Evolutionary conservation across 2,888 invertebrate species (phyloP).

Genomic region (Limnephilus rhombicus): DNA sequence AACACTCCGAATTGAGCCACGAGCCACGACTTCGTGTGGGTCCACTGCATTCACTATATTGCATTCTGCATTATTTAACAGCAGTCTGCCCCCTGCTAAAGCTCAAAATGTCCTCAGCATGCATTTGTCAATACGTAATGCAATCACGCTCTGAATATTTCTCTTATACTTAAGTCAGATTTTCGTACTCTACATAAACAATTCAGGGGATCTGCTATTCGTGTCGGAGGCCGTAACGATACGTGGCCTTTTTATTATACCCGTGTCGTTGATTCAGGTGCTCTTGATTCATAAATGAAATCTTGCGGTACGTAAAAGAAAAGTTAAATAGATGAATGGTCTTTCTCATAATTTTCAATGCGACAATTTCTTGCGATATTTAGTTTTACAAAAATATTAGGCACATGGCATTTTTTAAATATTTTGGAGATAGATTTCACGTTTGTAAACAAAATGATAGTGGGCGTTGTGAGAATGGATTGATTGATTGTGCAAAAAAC

Average conservation of each 20-base stretch:
- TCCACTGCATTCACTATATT: constrained; percentile 26
- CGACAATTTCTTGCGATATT: background rate
- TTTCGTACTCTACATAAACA: constrained; percentile 6
- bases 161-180: background rate
- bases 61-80: constrained; percentile 38
- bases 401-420: no score
- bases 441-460: background rate
- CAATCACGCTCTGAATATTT: constrained; percentile 24
- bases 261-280: background rate
- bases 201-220: background rate
- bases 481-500: background rate
- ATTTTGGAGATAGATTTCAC: background rate
- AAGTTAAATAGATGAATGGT: background rate
- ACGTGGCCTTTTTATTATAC: background rate
- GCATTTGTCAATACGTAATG: constrained; percentile 41
- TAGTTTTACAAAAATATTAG: background rate
- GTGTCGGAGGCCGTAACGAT: background rate
- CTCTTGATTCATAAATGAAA: background rate
- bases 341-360: background rate
- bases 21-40: constrained; percentile 12
- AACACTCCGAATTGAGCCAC: constrained; percentile 3
- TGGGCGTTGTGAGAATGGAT: background rate
- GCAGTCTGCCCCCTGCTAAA: constrained; percentile 4
- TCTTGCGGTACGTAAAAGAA: background rate
- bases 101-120: constrained; percentile 33